Evolutionary conservation across 2,797 vertebrate genomes (phyloP).

Genomic region (Neomorphus geoffroyi): DNA sequence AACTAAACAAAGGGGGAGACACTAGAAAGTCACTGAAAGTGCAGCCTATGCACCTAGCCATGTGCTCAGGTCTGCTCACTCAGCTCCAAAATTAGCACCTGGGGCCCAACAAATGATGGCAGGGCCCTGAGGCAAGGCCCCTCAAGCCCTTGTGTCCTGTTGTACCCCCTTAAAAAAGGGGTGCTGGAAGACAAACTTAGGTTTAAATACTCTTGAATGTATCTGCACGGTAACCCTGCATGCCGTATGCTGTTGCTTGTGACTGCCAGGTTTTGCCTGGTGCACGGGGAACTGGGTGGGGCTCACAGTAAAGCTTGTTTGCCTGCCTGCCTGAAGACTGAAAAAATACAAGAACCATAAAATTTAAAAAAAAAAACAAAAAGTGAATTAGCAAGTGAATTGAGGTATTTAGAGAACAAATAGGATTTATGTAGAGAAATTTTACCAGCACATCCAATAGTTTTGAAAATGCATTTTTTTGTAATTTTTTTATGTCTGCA

Average conservation of each 20-base stretch:
- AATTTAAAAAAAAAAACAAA: too few relatives aligned
- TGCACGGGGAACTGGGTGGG: neutral
- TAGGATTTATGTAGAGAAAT: neutral
- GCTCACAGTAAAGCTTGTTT: neutral
- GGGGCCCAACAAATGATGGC: rapidly evolving
- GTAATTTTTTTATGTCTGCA: neutral
- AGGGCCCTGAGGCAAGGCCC: neutral
- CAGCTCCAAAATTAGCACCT: neutral
- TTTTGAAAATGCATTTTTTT: neutral
- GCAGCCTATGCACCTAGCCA: neutral
- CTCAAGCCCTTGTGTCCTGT: neutral
- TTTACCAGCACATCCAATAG: neutral
- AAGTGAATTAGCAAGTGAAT: neutral
- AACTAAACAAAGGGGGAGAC: neutral
- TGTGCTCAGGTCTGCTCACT: neutral
- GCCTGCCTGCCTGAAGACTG: neutral
- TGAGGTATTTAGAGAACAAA: neutral
- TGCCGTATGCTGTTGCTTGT: too few relatives aligned
- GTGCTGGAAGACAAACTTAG: neutral
- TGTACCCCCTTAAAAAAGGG: neutral
- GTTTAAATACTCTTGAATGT: neutral
- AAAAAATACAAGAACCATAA: neutral
- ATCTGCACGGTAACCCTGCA: neutral
- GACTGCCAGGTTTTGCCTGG: neutral
- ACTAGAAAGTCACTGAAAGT: neutral